Conservation (phyloP, 2,888 invertebrate species). For the Tanytarsus gracilentus region DNA sequence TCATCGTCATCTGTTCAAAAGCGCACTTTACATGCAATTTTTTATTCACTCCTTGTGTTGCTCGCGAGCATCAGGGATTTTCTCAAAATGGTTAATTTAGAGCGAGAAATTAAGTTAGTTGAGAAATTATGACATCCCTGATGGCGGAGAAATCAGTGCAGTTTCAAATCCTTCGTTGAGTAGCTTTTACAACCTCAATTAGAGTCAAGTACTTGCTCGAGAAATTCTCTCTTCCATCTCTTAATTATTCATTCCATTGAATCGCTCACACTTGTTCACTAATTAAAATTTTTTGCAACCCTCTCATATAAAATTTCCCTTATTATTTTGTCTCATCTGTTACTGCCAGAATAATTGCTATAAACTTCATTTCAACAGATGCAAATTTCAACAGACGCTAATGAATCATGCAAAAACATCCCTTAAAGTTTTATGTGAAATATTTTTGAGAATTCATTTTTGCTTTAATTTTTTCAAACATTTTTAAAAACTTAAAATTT, state of each 20-base stretch:
- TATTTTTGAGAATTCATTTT: too few relatives aligned
- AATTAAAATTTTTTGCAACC: slow-evolving; percentile 15
- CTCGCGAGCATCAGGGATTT: not conserved
- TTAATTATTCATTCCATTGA: slow-evolving; percentile 8
- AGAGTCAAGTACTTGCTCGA: not conserved
- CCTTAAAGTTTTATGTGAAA: too few relatives aligned
- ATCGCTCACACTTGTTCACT: not conserved
- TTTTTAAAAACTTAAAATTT: too few relatives aligned
- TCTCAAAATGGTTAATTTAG: not conserved
- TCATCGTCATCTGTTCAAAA: not conserved
- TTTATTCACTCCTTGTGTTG: not conserved
- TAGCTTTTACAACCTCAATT: slow-evolving; percentile 10
- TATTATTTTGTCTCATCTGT: slow-evolving; percentile 2
- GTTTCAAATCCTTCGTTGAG: too few relatives aligned
- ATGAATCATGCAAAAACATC: too few relatives aligned
- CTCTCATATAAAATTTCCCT: slow-evolving; percentile 16
- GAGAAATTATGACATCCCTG: too few relatives aligned
- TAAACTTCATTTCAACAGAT: too few relatives aligned
- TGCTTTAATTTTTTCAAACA: too few relatives aligned
- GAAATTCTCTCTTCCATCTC: not conserved
- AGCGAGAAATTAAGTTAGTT: slow-evolving; percentile 1
- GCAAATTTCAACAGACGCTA: too few relatives aligned
- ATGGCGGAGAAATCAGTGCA: too few relatives aligned
- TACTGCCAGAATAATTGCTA: too few relatives aligned
- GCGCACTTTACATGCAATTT: not conserved